Conservation (phyloP, 2,888 invertebrate species). For the Spilosoma lubricipeda region DNA sequence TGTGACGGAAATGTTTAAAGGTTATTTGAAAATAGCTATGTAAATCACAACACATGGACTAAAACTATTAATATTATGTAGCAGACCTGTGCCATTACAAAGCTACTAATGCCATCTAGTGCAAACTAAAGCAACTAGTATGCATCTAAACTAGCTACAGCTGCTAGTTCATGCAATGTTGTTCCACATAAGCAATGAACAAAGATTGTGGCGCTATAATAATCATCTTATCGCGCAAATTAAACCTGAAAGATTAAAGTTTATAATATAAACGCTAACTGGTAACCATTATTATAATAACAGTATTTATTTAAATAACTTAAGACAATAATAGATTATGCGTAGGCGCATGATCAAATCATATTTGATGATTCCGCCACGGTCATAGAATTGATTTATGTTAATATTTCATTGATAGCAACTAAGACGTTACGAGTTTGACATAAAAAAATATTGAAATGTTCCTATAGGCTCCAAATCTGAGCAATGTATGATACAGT, state of each 20-base stretch:
- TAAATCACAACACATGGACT: background rate
- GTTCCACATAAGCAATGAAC: conserved; percentile 30
- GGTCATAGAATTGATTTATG: background rate
- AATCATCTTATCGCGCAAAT: background rate
- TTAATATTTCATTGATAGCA: background rate
- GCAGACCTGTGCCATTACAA: background rate
- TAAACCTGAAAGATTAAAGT: background rate
- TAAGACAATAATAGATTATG: background rate
- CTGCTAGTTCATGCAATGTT: conserved; percentile 20
- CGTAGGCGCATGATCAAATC: background rate
- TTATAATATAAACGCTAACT: background rate
- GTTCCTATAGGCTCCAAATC: background rate
- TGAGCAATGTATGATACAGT: background rate
- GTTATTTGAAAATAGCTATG: too few relatives aligned
- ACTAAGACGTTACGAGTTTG: background rate
- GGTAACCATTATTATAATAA: background rate
- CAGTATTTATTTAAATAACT: background rate
- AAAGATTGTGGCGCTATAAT: conserved; percentile 1
- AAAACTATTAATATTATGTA: background rate
- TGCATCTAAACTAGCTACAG: background rate
- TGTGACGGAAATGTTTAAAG: background rate
- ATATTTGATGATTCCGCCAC: background rate
- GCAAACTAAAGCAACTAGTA: background rate
- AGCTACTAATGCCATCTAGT: conserved; percentile 18
- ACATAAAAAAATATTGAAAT: background rate